Evolutionary conservation across 2,113 vertebrate genomes (phyloP).

Genomic region (Psittacula cyanocephala): DNA sequence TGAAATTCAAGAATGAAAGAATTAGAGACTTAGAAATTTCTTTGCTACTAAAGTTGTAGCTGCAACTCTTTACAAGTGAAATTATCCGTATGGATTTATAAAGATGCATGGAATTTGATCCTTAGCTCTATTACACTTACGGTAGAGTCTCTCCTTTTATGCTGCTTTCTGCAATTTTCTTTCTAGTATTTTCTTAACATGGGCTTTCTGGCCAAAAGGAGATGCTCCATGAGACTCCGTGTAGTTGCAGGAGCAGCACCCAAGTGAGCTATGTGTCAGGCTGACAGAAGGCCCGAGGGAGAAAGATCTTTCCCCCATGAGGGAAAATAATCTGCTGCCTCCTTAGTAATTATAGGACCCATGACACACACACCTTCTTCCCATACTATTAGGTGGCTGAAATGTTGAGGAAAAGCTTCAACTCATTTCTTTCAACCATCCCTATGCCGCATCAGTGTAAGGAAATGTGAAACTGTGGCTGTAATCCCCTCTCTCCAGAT

Average conservation of each 20-base stretch:
- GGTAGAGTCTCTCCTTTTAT: not conserved
- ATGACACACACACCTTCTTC: not conserved
- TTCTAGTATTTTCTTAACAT: not conserved
- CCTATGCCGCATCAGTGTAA: not conserved
- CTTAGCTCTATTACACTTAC: not conserved
- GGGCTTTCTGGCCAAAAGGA: not conserved
- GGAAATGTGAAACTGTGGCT: not conserved
- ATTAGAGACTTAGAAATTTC: not conserved
- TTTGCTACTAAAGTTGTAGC: not conserved
- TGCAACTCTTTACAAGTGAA: not conserved
- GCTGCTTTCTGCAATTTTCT: not conserved
- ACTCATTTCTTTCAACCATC: not conserved
- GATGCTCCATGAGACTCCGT: accelerated
- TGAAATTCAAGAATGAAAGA: not conserved
- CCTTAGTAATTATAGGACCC: not conserved
- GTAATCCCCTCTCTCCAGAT: conserved; percentile 4
- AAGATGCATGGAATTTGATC: not conserved
- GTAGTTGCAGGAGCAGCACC: not conserved
- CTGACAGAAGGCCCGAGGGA: not conserved
- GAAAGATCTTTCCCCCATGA: not conserved
- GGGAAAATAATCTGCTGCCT: not conserved
- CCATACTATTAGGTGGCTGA: not conserved
- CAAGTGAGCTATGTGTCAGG: not conserved
- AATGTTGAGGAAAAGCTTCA: not conserved
- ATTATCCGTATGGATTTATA: not conserved